Base-by-base conservation (phyloP, 2,113 vertebrate genomes). In the Nothocercus nigrocapillus region DNA sequence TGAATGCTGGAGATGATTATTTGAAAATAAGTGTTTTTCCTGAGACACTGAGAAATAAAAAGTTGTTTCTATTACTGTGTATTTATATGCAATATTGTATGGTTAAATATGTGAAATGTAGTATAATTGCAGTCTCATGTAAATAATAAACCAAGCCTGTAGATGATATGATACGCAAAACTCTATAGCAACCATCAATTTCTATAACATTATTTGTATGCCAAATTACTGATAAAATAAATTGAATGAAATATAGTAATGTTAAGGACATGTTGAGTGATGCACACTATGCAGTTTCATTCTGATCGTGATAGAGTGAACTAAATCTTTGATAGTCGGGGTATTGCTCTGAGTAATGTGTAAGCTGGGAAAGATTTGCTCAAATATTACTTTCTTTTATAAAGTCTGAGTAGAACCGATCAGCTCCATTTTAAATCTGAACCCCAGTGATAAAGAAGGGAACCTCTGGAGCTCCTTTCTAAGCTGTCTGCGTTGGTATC, bases 31-130 rank as follows among this genome's bases (percentile, higher is more conserved):
- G 7, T 56, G 34, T 15, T 27, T 62, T 40, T 38, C 49, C 36
- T 38, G 8, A 89, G 44, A 36, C 67, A 51, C 1, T 19, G 15
- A 21, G 16, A 47, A 47, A 47, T 20, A 17, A 67, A 34, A 74
- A 72, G 25, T 82, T 47, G 42, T 0, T 13, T 81, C 72, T 87
- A 27, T 87, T 13, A 36, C 73, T 89, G 81, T 54, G 53, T 75
- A 58, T 88, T 83, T 0, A 0, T 86, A 44, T 49, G 86, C 25
- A 58, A 2, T 79, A 38, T 88, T 91, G 20, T 88, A 54, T 69
- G 19, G 36, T 90, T 92, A 94, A 92, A 82, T 62, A 86, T 88
- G 82, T 45, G 21, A 94, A 84, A 90, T 82, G 40, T 58, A 25
- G 51, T 69, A 36, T 88, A 87, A 95, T 89, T 94, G 59, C 62